Conservation (phyloP, 1,140 invertebrate genomes). For the Drosophila sp. region DNA sequence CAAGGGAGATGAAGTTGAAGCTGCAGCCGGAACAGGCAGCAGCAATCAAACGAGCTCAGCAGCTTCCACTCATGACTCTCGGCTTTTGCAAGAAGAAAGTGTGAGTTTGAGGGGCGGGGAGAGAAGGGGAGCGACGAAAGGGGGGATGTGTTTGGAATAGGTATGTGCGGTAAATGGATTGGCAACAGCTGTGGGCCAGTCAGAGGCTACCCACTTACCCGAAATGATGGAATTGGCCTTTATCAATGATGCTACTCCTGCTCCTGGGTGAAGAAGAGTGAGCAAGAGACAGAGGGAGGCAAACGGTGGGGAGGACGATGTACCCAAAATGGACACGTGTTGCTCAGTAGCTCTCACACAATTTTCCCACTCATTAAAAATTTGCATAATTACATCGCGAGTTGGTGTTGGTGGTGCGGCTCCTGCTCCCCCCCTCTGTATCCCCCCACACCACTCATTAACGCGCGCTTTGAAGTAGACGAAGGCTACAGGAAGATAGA, state of each 20-base stretch:
- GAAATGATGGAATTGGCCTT: slow-evolving; percentile 57
- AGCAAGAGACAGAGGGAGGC: too few relatives aligned
- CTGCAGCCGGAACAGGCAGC: not conserved
- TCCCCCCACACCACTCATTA: slow-evolving; percentile 37
- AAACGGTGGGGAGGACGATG: not conserved
- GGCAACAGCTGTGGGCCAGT: slow-evolving; percentile 26
- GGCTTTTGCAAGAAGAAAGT: slow-evolving; percentile 38
- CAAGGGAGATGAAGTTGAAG: not conserved
- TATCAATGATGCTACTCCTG: slow-evolving; percentile 34
- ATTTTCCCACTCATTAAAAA: slow-evolving; percentile 78
- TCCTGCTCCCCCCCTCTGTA: not conserved
- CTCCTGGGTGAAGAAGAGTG: too few relatives aligned
- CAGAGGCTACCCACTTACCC: slow-evolving; percentile 32
- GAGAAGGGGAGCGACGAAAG: not conserved
- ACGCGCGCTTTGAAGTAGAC: slow-evolving; percentile 61
- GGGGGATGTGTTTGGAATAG: not conserved
- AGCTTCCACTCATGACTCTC: slow-evolving; percentile 28
- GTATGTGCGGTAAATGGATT: slow-evolving; percentile 44
- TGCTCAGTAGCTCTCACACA: slow-evolving; percentile 31
- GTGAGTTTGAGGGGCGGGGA: not conserved
- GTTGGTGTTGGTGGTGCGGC: not conserved
- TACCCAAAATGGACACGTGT: slow-evolving; percentile 50
- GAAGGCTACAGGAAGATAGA: slow-evolving; percentile 15
- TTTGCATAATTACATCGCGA: slow-evolving; percentile 72
- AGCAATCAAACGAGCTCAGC: slow-evolving; percentile 49